Percentiles rank a stretch among this genome's conserved stretches.
Conservation (phyloP, 2,888 invertebrate species). For the Pterobdella sp. region DNA sequence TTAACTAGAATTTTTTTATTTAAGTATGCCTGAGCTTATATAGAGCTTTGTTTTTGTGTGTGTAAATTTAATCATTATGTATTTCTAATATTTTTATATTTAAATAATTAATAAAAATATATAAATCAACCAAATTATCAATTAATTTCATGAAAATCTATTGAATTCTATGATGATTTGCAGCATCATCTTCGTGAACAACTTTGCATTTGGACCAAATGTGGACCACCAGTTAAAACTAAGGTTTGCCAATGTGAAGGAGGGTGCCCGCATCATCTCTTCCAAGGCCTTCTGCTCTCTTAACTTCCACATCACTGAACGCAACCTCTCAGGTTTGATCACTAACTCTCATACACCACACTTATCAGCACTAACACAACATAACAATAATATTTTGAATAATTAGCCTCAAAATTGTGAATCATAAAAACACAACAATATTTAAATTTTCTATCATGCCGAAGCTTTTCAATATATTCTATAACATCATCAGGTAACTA, state of each 20-base stretch:
- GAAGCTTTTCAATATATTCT: no score
- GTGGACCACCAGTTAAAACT: conserved; percentile 95
- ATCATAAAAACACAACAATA: no score
- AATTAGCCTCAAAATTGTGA: no score
- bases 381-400: no score
- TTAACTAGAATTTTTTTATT: not conserved
- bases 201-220: conserved; percentile 95
- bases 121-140: no score
- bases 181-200: conserved; percentile 91
- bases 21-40: not conserved
- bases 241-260: conserved; percentile 83
- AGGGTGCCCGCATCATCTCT: conserved; percentile 81
- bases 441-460: no score
- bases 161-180: no score
- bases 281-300: conserved; percentile 98
- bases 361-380: no score
- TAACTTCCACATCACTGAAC: conserved; percentile 92
- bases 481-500: no score
- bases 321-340: conserved; percentile 78
- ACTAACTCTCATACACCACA: conserved; percentile 2
- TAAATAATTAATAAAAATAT: no score
- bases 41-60: not conserved
- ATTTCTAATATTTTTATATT: not conserved
- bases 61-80: conserved; percentile 2
- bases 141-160: no score